These are phyloP conservation scores for Ooceraea biroi DNA, from an alignment of 1,140 invertebrate genomes.

Conservation along the genomic window DNA sequence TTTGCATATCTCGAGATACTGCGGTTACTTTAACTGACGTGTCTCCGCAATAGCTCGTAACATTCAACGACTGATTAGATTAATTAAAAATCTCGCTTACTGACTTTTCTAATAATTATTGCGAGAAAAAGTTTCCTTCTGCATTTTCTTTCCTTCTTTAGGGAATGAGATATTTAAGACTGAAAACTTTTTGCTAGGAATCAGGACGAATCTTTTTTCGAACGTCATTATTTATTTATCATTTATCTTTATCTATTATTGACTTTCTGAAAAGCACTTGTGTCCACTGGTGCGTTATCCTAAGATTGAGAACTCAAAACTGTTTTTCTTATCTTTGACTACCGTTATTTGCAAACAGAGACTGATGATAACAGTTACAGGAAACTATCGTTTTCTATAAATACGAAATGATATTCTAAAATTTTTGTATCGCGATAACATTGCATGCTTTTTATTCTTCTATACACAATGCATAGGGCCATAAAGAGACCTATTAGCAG, in stretches of 20 bases:
- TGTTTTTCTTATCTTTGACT: not conserved
- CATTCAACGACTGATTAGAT: not conserved
- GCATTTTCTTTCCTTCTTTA: no score
- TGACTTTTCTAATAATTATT: not conserved
- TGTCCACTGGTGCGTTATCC: not conserved
- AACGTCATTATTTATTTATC: no score
- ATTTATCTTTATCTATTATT: not conserved
- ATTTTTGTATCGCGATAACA: not conserved
- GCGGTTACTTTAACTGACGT: not conserved
- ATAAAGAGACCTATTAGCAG: no score
- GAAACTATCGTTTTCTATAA: slow-evolving; percentile 5
- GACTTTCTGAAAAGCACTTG: not conserved
- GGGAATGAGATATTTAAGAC: not conserved
- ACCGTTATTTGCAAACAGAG: not conserved
- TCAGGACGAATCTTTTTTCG: no score
- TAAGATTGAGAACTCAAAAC: not conserved
- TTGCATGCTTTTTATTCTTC: not conserved
- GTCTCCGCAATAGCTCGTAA: not conserved
- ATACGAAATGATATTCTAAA: not conserved
- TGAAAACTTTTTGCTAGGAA: not conserved
- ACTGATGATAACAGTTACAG: not conserved
- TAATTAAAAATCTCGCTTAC: not conserved
- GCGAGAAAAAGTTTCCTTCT: not conserved
- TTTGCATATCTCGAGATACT: not conserved
- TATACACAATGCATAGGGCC: not conserved